Conservation (phyloP, 2,797 vertebrate species). For the Trichosurus vulpecula region DNA sequence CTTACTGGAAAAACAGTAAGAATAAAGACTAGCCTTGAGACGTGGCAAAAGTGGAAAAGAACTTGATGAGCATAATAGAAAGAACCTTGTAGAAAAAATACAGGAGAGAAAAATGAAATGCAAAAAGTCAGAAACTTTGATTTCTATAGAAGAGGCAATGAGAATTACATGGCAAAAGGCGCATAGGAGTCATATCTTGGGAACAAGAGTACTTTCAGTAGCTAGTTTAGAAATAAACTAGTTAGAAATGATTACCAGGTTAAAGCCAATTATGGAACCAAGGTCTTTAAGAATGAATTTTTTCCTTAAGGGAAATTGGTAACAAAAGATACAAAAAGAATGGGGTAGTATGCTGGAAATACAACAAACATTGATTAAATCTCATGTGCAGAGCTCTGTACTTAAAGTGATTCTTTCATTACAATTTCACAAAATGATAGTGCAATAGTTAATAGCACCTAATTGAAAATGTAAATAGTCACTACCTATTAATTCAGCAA, state of each 20-base stretch:
- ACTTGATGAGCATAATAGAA: background rate
- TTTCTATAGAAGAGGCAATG: background rate
- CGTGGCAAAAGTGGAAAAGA: constrained; percentile 2
- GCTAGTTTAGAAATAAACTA: no score
- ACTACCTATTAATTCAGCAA: background rate
- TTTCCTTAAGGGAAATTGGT: background rate
- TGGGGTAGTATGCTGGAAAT: background rate
- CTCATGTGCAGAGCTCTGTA: background rate
- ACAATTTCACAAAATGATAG: constrained; percentile 5
- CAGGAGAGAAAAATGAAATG: background rate
- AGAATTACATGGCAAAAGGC: background rate
- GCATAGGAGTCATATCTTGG: no score
- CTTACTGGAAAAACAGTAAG: background rate
- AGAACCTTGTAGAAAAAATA: background rate
- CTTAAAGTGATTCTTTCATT: background rate
- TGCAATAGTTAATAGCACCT: constrained; percentile 8
- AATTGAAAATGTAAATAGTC: background rate
- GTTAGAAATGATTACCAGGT: background rate
- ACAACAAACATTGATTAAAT: background rate
- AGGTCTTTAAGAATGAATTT: constrained; percentile 5
- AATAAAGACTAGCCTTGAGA: no score
- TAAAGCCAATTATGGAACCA: constrained; percentile 32
- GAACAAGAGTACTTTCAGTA: no score
- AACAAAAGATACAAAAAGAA: no score
- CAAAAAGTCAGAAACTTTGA: background rate